These are phyloP conservation scores for Dryas iulia DNA, from an alignment of 1,140 invertebrate genomes.

Conservation along the genomic window DNA sequence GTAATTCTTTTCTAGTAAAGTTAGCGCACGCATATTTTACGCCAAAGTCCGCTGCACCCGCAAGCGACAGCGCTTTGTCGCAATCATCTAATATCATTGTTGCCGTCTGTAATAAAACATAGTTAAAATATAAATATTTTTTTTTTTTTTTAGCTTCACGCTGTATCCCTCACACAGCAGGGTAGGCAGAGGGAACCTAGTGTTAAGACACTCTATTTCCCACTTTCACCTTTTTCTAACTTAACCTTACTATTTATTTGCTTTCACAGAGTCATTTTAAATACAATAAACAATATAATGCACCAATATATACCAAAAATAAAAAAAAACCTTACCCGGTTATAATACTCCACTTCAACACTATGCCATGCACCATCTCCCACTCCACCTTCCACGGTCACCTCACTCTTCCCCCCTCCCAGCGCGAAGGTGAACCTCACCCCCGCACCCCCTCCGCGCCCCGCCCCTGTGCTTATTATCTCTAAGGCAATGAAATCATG, in stretches of 20 bases:
- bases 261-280: no score
- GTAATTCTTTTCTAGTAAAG: slow-evolving; percentile 85
- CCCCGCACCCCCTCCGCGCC: slow-evolving; percentile 81
- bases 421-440: slow-evolving; percentile 95
- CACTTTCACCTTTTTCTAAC: no score
- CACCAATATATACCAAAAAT: not conserved
- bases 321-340: slow-evolving; percentile 82
- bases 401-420: slow-evolving; percentile 87
- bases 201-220: no score
- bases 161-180: no score
- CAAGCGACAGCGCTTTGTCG: slow-evolving; percentile 91
- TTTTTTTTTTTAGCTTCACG: no score
- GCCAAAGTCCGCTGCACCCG: slow-evolving; percentile 87
- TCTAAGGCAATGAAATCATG: slow-evolving; percentile 98
- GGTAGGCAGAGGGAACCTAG: no score
- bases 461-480: slow-evolving; percentile 86
- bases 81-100: slow-evolving; percentile 94
- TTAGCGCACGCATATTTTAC: slow-evolving; percentile 92
- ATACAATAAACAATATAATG: no score
- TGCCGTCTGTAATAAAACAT: slow-evolving; percentile 84
- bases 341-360: slow-evolving; percentile 93
- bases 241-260: no score
- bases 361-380: slow-evolving; percentile 96
- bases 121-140: not conserved
- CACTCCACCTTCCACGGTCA: slow-evolving; percentile 87